phyloP scores from a whole-genome alignment of 2,888 invertebrate species.

The Heteromyza rotundicornis region DNA sequence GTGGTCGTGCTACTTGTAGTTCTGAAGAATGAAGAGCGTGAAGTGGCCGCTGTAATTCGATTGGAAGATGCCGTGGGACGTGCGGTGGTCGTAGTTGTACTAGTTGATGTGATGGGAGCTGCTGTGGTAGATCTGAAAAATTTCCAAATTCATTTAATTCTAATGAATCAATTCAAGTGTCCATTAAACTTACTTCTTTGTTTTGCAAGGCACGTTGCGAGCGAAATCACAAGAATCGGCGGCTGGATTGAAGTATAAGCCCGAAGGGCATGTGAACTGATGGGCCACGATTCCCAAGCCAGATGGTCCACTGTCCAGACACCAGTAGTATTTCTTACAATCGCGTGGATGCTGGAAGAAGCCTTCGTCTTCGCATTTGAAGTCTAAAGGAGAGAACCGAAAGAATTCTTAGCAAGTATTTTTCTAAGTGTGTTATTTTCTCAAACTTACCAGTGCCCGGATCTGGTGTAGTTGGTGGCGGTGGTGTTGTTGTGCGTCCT shows the following conservation, averaged over 20 bases:
- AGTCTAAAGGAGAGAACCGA: conserved; percentile 66
- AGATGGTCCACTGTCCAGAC: conserved; percentile 86
- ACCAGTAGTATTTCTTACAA: conserved; percentile 96
- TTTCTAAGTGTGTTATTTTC: too few species aligned
- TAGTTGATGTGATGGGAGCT: conserved; percentile 64
- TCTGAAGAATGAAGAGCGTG: conserved; percentile 57
- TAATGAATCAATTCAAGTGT: too few species aligned
- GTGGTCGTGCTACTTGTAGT: conserved; percentile 62
- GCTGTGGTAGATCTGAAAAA: conserved; percentile 63
- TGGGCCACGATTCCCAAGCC: conserved; percentile 90
- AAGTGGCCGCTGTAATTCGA: conserved; percentile 61
- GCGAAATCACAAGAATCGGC: conserved; percentile 93
- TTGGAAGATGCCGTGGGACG: conserved; percentile 63
- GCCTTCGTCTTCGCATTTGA: conserved; percentile 91
- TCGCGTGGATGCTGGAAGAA: conserved; percentile 91
- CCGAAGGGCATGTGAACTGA: conserved; percentile 92
- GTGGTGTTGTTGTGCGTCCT: conserved; percentile 66
- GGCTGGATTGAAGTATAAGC: conserved; percentile 87
- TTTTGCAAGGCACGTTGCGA: conserved; percentile 83
- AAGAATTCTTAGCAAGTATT: not conserved
- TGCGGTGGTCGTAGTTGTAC: conserved; percentile 60
- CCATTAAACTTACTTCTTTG: conserved; percentile 53
- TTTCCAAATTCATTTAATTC: not conserved
- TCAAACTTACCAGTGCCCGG: conserved; percentile 78
- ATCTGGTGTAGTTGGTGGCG: conserved; percentile 84